Percentiles rank a stretch among this genome's conserved stretches.
These are phyloP conservation scores for Myanophis thanlyinensis DNA, from an alignment of 2,113 vertebrate species.

Conservation along the genomic window DNA sequence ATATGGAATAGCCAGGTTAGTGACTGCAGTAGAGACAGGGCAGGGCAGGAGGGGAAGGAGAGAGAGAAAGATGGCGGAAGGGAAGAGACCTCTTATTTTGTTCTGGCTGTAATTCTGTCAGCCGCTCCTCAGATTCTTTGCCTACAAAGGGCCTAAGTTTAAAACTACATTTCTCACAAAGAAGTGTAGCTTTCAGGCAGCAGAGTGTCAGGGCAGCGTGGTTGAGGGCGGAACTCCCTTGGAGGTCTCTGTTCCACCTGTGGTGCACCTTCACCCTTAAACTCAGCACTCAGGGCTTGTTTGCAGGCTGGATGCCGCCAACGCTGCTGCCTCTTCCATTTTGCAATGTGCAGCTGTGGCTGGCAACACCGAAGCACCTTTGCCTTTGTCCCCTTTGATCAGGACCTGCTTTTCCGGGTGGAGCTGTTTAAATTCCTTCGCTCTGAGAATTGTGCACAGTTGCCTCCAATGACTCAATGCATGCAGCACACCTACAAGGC, in stretches of 20 bases:
- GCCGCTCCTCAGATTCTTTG: neutral
- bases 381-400: neutral
- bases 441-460: neutral
- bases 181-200: neutral
- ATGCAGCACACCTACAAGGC: neutral
- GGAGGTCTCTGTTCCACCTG: neutral
- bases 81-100: neutral
- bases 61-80: neutral
- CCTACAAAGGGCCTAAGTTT: neutral
- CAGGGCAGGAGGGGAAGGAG: neutral
- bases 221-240: neutral
- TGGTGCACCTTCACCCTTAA: neutral
- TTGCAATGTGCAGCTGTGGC: neutral
- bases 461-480: neutral
- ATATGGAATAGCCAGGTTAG: neutral
- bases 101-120: neutral
- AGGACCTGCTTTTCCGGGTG: constrained; percentile 12
- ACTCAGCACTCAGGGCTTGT: neutral
- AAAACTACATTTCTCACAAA: neutral
- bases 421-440: neutral
- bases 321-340: neutral
- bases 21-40: neutral
- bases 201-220: neutral
- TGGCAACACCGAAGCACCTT: neutral
- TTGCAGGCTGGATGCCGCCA: neutral